Percentiles rank a stretch among this genome's conserved stretches.
Evolutionary conservation across 2,797 vertebrate species (phyloP).

Genomic region (Synanceia verrucosa): DNA sequence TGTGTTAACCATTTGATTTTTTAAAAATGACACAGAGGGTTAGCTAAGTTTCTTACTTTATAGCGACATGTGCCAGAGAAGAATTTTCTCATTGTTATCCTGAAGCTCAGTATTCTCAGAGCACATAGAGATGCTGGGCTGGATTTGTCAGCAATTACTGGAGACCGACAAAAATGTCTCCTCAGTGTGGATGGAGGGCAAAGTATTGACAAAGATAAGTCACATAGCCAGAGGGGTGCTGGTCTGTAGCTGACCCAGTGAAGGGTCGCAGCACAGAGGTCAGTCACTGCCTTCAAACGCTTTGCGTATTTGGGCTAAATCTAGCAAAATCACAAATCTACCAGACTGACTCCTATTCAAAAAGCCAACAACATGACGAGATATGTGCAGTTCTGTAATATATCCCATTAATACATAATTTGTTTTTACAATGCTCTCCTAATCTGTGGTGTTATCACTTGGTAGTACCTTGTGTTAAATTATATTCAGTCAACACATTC

Average conservation of each 20-base stretch:
- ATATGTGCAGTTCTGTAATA: background rate
- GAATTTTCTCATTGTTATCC: background rate
- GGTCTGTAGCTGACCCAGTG: conserved; percentile 29
- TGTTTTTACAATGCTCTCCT: background rate
- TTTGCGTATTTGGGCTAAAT: background rate
- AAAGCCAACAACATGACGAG: background rate
- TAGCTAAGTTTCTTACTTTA: background rate
- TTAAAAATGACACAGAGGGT: background rate
- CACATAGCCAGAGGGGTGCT: conserved; percentile 22
- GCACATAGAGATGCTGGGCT: background rate
- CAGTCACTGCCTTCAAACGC: background rate
- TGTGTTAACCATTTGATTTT: background rate
- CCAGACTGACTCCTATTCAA: background rate
- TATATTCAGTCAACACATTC: background rate
- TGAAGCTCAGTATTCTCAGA: background rate
- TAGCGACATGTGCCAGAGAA: background rate
- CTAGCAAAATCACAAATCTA: background rate
- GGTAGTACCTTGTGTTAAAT: background rate
- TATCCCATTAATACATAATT: no score
- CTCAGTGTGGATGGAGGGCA: background rate
- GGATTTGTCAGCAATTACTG: background rate
- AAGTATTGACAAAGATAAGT: conserved; percentile 4
- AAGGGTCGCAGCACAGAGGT: conserved; percentile 30
- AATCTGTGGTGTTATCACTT: background rate
- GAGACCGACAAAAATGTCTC: background rate